Evolutionary conservation across 2,888 invertebrate genomes (phyloP).

Genomic region (Gortyna flavago): DNA sequence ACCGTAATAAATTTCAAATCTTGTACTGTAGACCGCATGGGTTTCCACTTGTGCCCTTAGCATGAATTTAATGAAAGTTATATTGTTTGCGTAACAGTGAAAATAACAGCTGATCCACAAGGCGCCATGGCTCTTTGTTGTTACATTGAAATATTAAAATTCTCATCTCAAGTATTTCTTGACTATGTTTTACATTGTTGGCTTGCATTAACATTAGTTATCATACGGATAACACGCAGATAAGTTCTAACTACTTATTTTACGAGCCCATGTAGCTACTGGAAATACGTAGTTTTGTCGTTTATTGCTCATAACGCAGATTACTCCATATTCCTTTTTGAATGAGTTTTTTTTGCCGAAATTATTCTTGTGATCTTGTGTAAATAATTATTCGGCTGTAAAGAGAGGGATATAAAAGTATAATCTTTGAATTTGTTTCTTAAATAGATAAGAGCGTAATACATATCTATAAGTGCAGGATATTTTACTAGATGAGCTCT

Average conservation of each 20-base stretch:
- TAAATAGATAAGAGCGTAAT: constrained; percentile 34
- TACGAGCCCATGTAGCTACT: constrained; percentile 42
- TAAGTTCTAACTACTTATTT: constrained; percentile 51
- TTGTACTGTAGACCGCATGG: constrained; percentile 71
- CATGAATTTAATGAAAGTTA: constrained; percentile 71
- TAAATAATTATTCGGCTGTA: constrained; percentile 44
- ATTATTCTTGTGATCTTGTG: constrained; percentile 24
- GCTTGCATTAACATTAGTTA: constrained; percentile 41
- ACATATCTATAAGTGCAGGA: constrained; percentile 19
- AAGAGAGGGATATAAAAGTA: constrained; percentile 43
- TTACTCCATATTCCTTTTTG: constrained; percentile 28
- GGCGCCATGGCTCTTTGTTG: constrained; percentile 63
- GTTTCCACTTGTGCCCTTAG: constrained; percentile 75
- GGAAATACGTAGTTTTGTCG: constrained; percentile 49
- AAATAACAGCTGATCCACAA: constrained; percentile 64
- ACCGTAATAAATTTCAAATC: constrained; percentile 85
- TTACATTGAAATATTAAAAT: constrained; percentile 23
- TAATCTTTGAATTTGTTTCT: constrained; percentile 35
- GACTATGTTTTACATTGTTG: constrained; percentile 46
- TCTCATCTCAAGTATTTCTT: constrained; percentile 9
- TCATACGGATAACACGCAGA: constrained; percentile 26
- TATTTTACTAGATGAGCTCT: constrained; percentile 17
- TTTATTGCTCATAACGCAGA: constrained; percentile 59
- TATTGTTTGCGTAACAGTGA: constrained; percentile 60
- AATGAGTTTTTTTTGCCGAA: constrained; percentile 26